A percentile compares a stretch with the other conserved stretches of the same genome.
phyloP scores from a whole-genome alignment of 2,888 invertebrate genomes.

The Brenthis ino region DNA sequence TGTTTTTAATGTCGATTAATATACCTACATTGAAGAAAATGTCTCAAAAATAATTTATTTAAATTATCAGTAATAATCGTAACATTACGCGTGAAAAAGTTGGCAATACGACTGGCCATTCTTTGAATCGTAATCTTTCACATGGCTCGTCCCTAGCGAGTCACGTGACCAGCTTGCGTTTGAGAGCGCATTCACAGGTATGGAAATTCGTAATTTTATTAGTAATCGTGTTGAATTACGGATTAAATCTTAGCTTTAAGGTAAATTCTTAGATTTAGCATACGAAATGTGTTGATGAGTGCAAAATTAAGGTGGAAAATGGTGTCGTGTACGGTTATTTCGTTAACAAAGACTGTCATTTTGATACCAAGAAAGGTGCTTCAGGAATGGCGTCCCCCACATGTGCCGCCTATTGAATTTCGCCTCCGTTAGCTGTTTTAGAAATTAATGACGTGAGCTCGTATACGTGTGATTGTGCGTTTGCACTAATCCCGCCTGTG shows the following conservation, averaged over 20 bases:
- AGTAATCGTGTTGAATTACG: slow-evolving; percentile 69
- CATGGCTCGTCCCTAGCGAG: slow-evolving; percentile 69
- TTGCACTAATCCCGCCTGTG: slow-evolving; percentile 50
- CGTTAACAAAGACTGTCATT: slow-evolving; percentile 82
- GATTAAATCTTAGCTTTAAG: slow-evolving; percentile 64
- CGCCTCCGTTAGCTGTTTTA: slow-evolving; percentile 60
- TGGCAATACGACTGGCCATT: slow-evolving; percentile 53
- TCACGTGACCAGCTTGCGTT: slow-evolving; percentile 88
- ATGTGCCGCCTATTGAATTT: slow-evolving; percentile 82
- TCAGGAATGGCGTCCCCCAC: slow-evolving; percentile 89
- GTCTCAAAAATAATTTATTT: too few species aligned
- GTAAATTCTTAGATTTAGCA: slow-evolving; percentile 60
- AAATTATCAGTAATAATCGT: neutral
- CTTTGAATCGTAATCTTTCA: slow-evolving; percentile 39
- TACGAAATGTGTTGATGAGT: slow-evolving; percentile 63
- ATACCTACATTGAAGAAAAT: too few species aligned
- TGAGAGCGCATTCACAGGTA: slow-evolving; percentile 87
- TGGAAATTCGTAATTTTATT: slow-evolving; percentile 78
- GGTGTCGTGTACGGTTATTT: slow-evolving; percentile 70
- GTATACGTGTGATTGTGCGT: slow-evolving; percentile 57
- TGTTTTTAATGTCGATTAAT: too few species aligned
- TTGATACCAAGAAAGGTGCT: slow-evolving; percentile 85
- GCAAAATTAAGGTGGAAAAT: slow-evolving; percentile 59
- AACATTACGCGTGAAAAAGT: slow-evolving; percentile 29
- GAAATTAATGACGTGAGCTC: slow-evolving; percentile 71